Evolutionary conservation across 1,140 invertebrate genomes (phyloP).

Genomic region (Cardiocondyla obscurior): DNA sequence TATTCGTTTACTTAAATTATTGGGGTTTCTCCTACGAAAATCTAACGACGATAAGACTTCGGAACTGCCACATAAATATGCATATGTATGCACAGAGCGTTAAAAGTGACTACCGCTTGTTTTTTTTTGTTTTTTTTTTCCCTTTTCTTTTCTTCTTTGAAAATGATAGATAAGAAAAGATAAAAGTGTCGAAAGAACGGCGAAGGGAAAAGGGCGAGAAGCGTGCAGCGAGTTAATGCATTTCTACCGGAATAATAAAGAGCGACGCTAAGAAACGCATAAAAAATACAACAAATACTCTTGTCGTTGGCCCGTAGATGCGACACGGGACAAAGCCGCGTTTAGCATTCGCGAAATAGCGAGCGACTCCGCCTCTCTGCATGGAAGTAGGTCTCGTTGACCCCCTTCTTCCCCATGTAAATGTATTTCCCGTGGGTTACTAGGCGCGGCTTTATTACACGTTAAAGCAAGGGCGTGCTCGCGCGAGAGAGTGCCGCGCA

Average conservation of each 20-base stretch:
- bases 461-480: constrained; percentile 35
- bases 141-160: neutral
- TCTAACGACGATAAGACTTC: constrained; percentile 7
- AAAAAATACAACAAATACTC: constrained; percentile 27
- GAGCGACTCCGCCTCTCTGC: neutral
- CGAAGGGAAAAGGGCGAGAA: too few relatives aligned
- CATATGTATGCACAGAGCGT: neutral
- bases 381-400: constrained; percentile 44
- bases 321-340: constrained; percentile 33
- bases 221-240: neutral
- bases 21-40: neutral
- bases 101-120: neutral
- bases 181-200: neutral
- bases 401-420: constrained; percentile 49
- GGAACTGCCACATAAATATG: neutral
- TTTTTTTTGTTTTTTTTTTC: too few relatives aligned
- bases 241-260: constrained; percentile 3
- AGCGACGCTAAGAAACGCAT: constrained; percentile 11
- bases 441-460: constrained; percentile 54
- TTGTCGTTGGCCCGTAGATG: constrained; percentile 19
- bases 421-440: constrained; percentile 56
- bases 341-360: constrained; percentile 54
- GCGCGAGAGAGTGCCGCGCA: constrained; percentile 5
- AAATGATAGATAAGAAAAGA: neutral
- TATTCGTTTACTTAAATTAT: constrained; percentile 29